These are phyloP conservation scores for Reinhardtius hippoglossoides DNA, from an alignment of 2,113 vertebrate genomes.

Conservation along the genomic window DNA sequence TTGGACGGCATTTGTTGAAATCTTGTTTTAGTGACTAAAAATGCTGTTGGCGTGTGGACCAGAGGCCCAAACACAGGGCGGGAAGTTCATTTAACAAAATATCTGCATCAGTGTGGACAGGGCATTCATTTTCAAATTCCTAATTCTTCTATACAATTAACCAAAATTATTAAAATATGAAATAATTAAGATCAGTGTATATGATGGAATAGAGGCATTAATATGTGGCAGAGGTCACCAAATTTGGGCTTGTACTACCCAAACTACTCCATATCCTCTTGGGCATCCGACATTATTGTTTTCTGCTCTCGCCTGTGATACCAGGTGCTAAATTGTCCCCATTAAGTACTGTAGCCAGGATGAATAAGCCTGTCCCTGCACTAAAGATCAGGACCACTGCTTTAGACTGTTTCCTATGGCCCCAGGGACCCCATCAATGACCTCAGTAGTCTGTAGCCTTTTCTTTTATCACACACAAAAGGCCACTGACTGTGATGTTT, in stretches of 20 bases:
- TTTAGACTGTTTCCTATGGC: constrained; percentile 6
- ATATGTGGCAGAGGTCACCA: too few relatives aligned
- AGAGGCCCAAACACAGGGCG: too few relatives aligned
- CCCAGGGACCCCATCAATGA: constrained; percentile 28
- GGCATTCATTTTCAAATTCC: too few relatives aligned
- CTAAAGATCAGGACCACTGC: neutral
- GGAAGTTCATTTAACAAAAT: too few relatives aligned
- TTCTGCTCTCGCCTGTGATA: neutral
- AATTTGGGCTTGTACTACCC: neutral
- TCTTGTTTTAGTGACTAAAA: too few relatives aligned
- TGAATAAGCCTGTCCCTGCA: neutral
- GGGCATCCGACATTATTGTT: neutral
- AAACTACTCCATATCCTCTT: neutral
- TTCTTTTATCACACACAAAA: constrained; percentile 33
- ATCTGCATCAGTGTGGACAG: too few relatives aligned
- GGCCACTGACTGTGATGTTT: constrained; percentile 31
- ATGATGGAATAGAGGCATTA: neutral
- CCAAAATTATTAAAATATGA: neutral
- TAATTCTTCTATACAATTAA: too few relatives aligned
- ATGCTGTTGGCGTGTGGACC: too few relatives aligned
- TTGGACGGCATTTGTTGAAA: too few relatives aligned
- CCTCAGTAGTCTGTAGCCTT: constrained; percentile 2
- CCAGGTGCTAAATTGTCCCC: neutral
- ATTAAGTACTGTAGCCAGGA: neutral
- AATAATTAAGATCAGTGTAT: neutral